Conservation (phyloP, 2,797 vertebrate species). For the Eleutherodactylus coqui region DNA sequence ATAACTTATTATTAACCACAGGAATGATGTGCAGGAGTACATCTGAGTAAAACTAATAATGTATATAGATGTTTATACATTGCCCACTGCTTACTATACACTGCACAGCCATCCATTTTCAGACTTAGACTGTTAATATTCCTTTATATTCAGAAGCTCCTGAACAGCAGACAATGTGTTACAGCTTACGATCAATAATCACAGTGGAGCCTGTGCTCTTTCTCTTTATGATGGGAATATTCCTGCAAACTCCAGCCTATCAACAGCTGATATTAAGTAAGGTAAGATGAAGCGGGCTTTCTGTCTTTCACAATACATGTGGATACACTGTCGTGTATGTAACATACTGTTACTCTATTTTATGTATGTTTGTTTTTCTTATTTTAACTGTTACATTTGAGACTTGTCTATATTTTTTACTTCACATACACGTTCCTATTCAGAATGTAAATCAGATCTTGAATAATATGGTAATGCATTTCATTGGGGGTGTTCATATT, state of each 20-base stretch:
- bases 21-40: background rate
- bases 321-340: background rate
- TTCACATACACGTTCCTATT: too few species aligned
- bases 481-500: too few species aligned
- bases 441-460: too few species aligned
- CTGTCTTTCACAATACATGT: background rate
- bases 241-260: constrained; percentile 46
- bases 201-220: constrained; percentile 46
- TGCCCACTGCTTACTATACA: background rate
- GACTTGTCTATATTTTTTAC: too few species aligned
- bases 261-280: constrained; percentile 46
- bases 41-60: background rate
- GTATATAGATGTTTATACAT: background rate
- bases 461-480: too few species aligned
- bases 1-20: background rate
- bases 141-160: constrained; percentile 4
- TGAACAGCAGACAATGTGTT: constrained; percentile 17
- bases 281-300: constrained; percentile 15
- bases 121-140: constrained; percentile 25
- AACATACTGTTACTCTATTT: background rate
- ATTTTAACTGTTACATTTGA: too few species aligned
- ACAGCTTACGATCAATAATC: constrained; percentile 32
- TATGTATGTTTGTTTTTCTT: background rate
- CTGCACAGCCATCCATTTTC: background rate
- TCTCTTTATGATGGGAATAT: constrained; percentile 45